Evolutionary conservation across 1,140 invertebrate genomes (phyloP).

Genomic region (Campoletis sonorensis): DNA sequence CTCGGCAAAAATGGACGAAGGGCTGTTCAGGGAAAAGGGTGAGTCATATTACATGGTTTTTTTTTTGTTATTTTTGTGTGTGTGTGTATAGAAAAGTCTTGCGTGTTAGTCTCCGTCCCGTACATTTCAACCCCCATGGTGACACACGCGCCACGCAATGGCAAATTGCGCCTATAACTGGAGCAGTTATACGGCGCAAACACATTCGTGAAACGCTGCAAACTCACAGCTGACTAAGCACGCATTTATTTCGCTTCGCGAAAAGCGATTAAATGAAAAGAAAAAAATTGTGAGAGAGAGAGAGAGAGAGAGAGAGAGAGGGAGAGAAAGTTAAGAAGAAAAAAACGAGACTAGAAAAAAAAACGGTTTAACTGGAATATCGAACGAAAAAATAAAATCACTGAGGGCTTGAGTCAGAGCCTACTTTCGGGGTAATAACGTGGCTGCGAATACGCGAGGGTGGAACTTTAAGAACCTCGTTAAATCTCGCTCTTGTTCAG

Average conservation of each 20-base stretch:
- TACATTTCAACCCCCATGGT: constrained; percentile 21
- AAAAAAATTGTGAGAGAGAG: background rate
- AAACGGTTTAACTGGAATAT: constrained; percentile 6
- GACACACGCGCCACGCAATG: constrained; percentile 42
- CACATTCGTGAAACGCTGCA: background rate
- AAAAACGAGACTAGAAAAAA: background rate
- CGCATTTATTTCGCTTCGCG: constrained; percentile 36
- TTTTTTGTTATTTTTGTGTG: no score
- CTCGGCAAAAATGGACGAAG: constrained; percentile 7
- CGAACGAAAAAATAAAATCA: background rate
- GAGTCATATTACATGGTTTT: constrained; percentile 54
- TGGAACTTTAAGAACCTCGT: constrained; percentile 1
- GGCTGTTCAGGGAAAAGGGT: constrained; percentile 48
- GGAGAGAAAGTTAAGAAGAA: background rate
- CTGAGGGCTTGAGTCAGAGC: background rate
- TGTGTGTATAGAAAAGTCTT: constrained; percentile 19
- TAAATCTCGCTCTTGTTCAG: constrained; percentile 16
- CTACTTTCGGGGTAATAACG: background rate
- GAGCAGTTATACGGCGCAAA: constrained; percentile 34
- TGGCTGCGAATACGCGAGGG: background rate
- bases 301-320: background rate
- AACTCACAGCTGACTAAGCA: constrained; percentile 40
- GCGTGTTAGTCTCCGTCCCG: constrained; percentile 48
- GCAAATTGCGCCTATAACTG: background rate
- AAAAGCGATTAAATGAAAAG: constrained; percentile 9